A percentile compares a stretch with the other conserved stretches of the same genome.
Evolutionary conservation across 2,113 vertebrate genomes (phyloP).

Genomic region (Rafetus swinhoei): DNA sequence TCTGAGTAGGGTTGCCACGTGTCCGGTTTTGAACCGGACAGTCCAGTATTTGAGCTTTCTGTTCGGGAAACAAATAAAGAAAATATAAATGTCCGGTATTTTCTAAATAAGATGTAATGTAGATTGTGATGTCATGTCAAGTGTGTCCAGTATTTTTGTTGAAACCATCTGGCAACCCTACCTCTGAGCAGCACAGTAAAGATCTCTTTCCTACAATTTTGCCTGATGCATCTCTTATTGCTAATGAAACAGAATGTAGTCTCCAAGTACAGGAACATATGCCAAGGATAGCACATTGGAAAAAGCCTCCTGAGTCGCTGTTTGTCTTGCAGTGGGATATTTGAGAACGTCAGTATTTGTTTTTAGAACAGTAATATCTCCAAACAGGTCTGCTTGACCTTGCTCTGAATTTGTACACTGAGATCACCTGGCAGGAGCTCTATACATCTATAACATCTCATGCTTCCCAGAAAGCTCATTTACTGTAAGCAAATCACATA

Average conservation of each 20-base stretch:
- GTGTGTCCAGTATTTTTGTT: too few relatives aligned
- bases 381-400: background rate
- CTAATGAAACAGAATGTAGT: background rate
- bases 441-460: conserved; percentile 18
- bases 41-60: too few relatives aligned
- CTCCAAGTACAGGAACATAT: background rate
- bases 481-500: conserved; percentile 20
- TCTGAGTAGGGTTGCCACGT: background rate
- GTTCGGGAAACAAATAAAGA: too few relatives aligned
- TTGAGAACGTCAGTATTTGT: background rate
- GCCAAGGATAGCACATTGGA: background rate
- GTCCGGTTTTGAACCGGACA: too few relatives aligned
- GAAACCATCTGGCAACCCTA: too few relatives aligned
- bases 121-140: too few relatives aligned
- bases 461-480: conserved; percentile 40
- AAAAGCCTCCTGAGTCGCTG: background rate
- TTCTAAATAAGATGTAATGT: too few relatives aligned
- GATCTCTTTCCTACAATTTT: background rate
- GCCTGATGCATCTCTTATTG: background rate
- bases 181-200: background rate
- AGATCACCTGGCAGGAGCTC: background rate
- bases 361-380: conserved; percentile 1
- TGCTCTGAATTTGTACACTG: background rate
- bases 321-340: background rate
- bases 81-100: too few relatives aligned